Evolutionary conservation across 2,888 invertebrate genomes (phyloP), one percentile per base, ranked within the genome.

Genomic region (Xylocampa areola): DNA sequence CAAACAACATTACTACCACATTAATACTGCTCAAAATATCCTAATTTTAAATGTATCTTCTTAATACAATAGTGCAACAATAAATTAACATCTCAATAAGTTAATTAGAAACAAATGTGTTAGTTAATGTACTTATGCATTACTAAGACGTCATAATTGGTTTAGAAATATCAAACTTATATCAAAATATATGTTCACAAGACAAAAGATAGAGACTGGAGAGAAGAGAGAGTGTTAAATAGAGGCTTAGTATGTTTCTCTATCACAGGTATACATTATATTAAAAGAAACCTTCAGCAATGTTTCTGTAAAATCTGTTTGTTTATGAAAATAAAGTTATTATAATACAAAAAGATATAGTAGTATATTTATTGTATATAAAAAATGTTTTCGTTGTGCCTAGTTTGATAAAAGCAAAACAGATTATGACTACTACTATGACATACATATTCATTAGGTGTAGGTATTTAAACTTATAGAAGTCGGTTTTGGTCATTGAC

Each of bases 81-180:
- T 32, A 17, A 41, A 55, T 37, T 27, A 35, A 54, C 40, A 23
- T 55, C 0, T 21, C 32, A 7, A 62, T 21, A 33, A 25, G 21
- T 25, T 14, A 25, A 23, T 53, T 5, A 36, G 40, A 36, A 16
- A 64, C 25, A 30, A 27, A 39, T 57, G 7, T 16, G 33, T 2
- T 11, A 19, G 16, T 45, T 25, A 17, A 36, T 47, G 19, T 49
- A 41, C 43, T 47, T 35, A 35, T 11, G 29, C 36, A 48, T 32
- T 67, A 27, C 16, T 64, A 67, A 53, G 54, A 37, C 33, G 39
- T 67, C 37, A 30, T 48, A 40, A 53, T 52, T 52, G 60, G 47
- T 47, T 67, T 53, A 43, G 41, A 65, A 65, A 65, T 50, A 64
- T 40, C 35, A 64, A 64, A 65, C 43, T 19, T 6, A 39, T 19